Evolutionary conservation across 2,797 vertebrate species (phyloP), one percentile per base, ranked within the genome.

Genomic region (Gymnothorax javanicus): DNA sequence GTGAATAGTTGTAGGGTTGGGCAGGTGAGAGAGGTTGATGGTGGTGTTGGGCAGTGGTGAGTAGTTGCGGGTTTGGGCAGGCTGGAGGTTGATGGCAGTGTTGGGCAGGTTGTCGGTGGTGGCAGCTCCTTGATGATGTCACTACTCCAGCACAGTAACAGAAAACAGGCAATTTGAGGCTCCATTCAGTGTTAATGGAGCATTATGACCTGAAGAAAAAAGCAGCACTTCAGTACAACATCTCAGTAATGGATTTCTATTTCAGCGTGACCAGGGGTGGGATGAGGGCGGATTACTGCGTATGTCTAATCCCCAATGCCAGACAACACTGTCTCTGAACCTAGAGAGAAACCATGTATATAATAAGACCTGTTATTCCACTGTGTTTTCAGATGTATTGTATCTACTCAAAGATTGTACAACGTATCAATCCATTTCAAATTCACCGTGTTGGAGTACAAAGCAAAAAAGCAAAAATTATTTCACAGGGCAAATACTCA

Each of bases 131-230:
- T 20, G 23, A n/a, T n/a, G 50, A 52, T 4, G 50, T 79, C 75
- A n/a, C 50, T 11, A 52, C 11, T 8, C 15, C 4, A 8, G 7
- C 17, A 5, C 50, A 54, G 50, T n/a, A 0, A 20, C 75, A 52
- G 20, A 79, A 52, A 20, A 79, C 52, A 79, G 75, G 82, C 82
- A 83, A 60, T 58, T 43, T n/a, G 56, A 83, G 82, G 7, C 54
- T 17, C 82, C 82, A 83, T 60, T 60, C 3, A 59, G 82, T 60
- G 56, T 60, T 60, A 58, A 58, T 83, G 75, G 56, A 0, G 13
- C 56, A 43, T 83, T 27, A 58, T 27, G 82, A 83, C 58, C 82
- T 15, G 57, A 25, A 60, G 57, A 83, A 15, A 58, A 60, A 25
- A 11, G 25, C 2, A 6, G 56, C 33, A 43, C 58, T 27, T 83